phyloP scores from a whole-genome alignment of 2,888 invertebrate genomes.

The Uloborus plumipes region DNA sequence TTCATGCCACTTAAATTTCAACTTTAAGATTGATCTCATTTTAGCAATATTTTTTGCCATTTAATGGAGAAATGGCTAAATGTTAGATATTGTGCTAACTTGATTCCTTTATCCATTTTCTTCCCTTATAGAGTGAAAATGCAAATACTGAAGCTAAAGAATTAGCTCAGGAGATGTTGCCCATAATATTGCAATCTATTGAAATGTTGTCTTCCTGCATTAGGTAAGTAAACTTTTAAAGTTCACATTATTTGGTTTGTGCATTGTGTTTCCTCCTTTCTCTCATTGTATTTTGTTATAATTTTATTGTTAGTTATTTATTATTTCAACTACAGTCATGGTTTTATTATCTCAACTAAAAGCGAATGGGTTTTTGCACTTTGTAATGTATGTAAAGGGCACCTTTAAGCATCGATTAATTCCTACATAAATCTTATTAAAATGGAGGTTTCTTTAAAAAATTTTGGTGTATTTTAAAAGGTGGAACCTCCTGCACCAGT shows the following conservation, averaged over 20 bases:
- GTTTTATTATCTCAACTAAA: too few species aligned
- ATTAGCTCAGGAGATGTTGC: constrained; percentile 70
- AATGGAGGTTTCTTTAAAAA: neutral
- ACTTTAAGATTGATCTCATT: too few species aligned
- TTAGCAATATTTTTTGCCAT: too few species aligned
- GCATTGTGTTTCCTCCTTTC: neutral
- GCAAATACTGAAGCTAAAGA: constrained; percentile 66
- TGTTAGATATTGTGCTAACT: too few species aligned
- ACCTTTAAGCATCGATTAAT: too few species aligned
- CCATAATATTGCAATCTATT: constrained; percentile 70
- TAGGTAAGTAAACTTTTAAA: constrained; percentile 68
- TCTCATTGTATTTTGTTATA: neutral
- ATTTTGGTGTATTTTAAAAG: constrained; percentile 10
- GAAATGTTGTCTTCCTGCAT: constrained; percentile 71
- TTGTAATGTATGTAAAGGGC: too few species aligned
- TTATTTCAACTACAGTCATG: neutral
- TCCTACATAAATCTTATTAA: too few species aligned
- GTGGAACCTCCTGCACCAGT: constrained; percentile 58
- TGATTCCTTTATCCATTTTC: too few species aligned
- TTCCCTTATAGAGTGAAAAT: constrained; percentile 55
- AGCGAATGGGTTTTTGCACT: too few species aligned
- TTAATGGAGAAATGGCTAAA: too few species aligned
- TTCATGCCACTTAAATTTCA: too few species aligned
- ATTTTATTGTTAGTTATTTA: neutral
- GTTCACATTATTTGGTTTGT: neutral